A percentile compares a stretch with the other conserved stretches of the same genome.
Evolutionary conservation across 2,888 invertebrate genomes (phyloP).

Genomic region (Caenorhabditis auriculariae): DNA sequence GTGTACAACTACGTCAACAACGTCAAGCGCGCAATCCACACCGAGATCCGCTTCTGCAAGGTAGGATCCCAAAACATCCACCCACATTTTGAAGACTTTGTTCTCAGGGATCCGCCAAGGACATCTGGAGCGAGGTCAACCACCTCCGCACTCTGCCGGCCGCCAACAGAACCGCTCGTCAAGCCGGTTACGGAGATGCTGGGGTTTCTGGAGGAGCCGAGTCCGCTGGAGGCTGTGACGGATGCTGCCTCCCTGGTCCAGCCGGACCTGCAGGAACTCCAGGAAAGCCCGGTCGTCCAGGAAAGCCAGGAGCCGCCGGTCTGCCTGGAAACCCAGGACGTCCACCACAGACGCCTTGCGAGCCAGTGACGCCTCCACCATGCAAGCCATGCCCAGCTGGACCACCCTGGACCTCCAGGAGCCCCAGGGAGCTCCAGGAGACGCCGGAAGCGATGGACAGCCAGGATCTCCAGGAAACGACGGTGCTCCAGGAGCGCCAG

Average conservation of each 20-base stretch:
- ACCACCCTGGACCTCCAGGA: constrained; percentile 46
- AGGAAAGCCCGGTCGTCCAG: constrained; percentile 40
- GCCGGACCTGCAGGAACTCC: constrained; percentile 46
- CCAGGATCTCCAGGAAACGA: constrained; percentile 47
- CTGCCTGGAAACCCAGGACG: constrained; percentile 48
- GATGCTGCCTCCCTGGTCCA: constrained; percentile 53
- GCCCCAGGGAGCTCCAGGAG: constrained; percentile 44
- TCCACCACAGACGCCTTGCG: constrained; percentile 54
- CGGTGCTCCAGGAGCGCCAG: constrained; percentile 34
- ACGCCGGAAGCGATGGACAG: constrained; percentile 37
- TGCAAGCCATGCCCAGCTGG: constrained; percentile 54
- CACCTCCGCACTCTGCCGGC: constrained; percentile 34
- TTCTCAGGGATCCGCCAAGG: constrained; percentile 35
- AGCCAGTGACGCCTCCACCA: constrained; percentile 53
- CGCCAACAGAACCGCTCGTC: constrained; percentile 50
- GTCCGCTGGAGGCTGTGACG: constrained; percentile 45
- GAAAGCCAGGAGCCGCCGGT: constrained; percentile 52
- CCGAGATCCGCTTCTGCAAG: constrained; percentile 40
- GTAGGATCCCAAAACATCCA: constrained; percentile 6
- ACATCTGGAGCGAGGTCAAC: constrained; percentile 42
- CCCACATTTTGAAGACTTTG: background rate
- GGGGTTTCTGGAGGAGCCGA: constrained; percentile 31
- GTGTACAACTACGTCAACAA: constrained; percentile 44
- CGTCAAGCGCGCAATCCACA: constrained; percentile 40
- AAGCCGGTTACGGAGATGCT: constrained; percentile 40